A percentile compares a stretch with the other conserved stretches of the same genome.
These are phyloP conservation scores for Yponomeuta plumbellus DNA, from an alignment of 2,888 invertebrate genomes.

Conservation along the genomic window DNA sequence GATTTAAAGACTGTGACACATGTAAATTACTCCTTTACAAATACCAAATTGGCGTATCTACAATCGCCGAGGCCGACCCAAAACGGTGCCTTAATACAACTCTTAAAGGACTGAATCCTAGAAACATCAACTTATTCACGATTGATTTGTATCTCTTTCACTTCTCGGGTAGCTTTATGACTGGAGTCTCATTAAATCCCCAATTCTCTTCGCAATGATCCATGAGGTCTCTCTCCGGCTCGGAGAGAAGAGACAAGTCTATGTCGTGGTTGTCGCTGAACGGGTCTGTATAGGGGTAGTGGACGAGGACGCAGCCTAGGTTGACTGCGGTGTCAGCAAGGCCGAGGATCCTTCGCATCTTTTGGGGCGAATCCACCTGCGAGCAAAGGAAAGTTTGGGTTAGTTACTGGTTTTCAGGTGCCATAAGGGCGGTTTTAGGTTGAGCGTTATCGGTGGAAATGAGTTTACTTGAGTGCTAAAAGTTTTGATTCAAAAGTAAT, in stretches of 20 bases:
- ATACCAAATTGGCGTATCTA: not conserved
- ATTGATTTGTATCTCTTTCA: constrained; percentile 43
- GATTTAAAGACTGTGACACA: too few species aligned
- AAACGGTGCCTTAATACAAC: not conserved
- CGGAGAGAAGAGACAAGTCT: constrained; percentile 70
- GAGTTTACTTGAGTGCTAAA: too few species aligned
- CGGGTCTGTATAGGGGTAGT: constrained; percentile 68
- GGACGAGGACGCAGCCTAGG: constrained; percentile 75
- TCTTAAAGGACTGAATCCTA: not conserved
- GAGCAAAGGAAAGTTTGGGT: constrained; percentile 40
- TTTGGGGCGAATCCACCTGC: constrained; percentile 76
- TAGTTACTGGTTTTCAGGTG: constrained; percentile 10
- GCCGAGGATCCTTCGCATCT: constrained; percentile 65
- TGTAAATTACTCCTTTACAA: too few species aligned
- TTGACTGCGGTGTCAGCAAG: constrained; percentile 60
- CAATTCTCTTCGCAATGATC: constrained; percentile 82
- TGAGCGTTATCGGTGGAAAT: too few species aligned
- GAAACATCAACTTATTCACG: constrained; percentile 5
- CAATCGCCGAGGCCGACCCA: not conserved
- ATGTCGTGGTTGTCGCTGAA: constrained; percentile 61
- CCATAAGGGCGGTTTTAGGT: not conserved
- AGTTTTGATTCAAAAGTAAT: too few species aligned
- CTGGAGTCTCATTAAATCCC: constrained; percentile 78
- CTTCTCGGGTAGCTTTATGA: constrained; percentile 80
- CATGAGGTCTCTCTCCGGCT: constrained; percentile 78